phyloP scores from a whole-genome alignment of 2,888 invertebrate genomes.

The Sminthurides aquaticus region DNA sequence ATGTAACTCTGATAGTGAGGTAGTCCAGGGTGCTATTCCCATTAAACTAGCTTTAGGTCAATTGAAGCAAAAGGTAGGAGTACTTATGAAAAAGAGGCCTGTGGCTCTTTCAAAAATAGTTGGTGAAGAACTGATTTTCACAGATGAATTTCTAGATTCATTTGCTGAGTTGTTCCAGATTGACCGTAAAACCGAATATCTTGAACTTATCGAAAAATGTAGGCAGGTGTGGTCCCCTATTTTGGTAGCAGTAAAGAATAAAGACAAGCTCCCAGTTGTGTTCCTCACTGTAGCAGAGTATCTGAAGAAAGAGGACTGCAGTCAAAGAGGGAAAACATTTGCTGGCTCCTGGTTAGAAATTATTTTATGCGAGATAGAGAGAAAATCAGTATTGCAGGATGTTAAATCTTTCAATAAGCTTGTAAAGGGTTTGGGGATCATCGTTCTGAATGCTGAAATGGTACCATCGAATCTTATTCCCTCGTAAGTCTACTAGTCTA shows the following conservation, averaged over 20 bases:
- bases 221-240: slow-evolving; percentile 29
- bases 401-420: background rate
- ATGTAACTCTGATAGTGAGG: slow-evolving; percentile 2
- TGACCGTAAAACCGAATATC: slow-evolving; percentile 8
- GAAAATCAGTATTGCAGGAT: background rate
- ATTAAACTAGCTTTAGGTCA: slow-evolving; percentile 25
- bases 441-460: background rate
- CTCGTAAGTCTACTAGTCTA: background rate
- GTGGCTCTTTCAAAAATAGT: slow-evolving; percentile 20
- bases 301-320: background rate
- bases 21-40: slow-evolving; percentile 8
- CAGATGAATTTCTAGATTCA: slow-evolving; percentile 27
- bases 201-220: slow-evolving; percentile 20
- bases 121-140: slow-evolving; percentile 29
- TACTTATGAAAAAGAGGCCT: slow-evolving; percentile 20
- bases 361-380: background rate
- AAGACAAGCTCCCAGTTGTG: slow-evolving; percentile 24
- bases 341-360: background rate
- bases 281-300: background rate
- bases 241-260: slow-evolving; percentile 25
- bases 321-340: background rate
- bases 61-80: slow-evolving; percentile 21
- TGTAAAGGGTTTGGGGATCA: background rate
- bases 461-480: background rate
- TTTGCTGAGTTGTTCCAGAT: slow-evolving; percentile 22